Base-by-base conservation (phyloP, 2,113 vertebrate species). In the Macrotis lagotis region DNA sequence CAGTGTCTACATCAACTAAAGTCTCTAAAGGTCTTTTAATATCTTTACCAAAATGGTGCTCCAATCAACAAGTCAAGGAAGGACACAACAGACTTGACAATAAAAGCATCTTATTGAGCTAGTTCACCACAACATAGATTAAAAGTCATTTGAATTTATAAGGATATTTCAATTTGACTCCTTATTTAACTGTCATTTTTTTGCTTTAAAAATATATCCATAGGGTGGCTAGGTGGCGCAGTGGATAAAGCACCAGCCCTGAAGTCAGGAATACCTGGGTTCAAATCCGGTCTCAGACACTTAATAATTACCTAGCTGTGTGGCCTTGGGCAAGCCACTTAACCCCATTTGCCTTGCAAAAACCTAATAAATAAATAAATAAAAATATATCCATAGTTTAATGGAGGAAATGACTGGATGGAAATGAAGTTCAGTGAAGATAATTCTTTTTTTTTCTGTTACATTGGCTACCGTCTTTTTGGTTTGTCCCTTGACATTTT, bases 11-110 rank as follows among this genome's bases (percentile, higher is more conserved):
- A 83, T 51, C 12, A 93, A 90, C 91, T 51, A 83, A 93, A 25
- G 74, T 92, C 91, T 91, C 89, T 90, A 92, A 96, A 94, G 74
- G 31, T 94, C 44, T 50, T 94, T 93, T 93, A 92, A 51, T 12
- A 94, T 93, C 55, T 90, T 55, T 19, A 66, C 37, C 6, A 83
- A 83, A 95, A 90, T 12, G 16, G 50, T 48, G 94, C 0, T 91
- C 25, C 1, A 90, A n/a, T 22, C 48, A 83, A 50, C 28, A 90
- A 55, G 51, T 93, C 93, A 92, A 95, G 88, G 91, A 93, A 83
- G n/a, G n/a, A 83, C 66, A 83, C 37, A 44, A 94, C 22, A 91
- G 91, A 22, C 92, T 48, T 37, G 25, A 91, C 26, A 92, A n/a
- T n/a, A n/a, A 22, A 83, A 83, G 37, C n/a, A 44, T 44, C 19